Percentiles rank a stretch among this genome's conserved stretches.
Evolutionary conservation across 2,888 invertebrate species (phyloP).

Genomic region (Nomada ruficornis): DNA sequence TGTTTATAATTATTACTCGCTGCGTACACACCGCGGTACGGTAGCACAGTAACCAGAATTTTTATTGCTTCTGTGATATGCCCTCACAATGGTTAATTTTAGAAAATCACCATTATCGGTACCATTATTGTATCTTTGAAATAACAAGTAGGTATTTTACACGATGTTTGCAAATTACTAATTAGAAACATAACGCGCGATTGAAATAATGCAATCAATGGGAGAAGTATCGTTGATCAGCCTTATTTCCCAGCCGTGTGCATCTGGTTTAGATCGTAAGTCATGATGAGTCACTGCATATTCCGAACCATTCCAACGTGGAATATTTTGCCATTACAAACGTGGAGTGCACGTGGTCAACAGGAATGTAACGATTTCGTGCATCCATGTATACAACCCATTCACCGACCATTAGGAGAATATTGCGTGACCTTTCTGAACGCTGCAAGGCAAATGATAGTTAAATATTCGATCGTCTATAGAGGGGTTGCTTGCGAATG

Average conservation of each 20-base stretch:
- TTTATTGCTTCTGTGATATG: too few relatives aligned
- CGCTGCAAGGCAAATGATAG: constrained; percentile 48
- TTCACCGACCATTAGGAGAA: constrained; percentile 44
- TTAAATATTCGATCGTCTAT: constrained; percentile 44
- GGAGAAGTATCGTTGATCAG: neutral
- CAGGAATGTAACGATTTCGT: constrained; percentile 35
- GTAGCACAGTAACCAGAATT: too few relatives aligned
- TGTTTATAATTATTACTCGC: too few relatives aligned
- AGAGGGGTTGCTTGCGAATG: constrained; percentile 44
- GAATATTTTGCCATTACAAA: constrained; percentile 23
- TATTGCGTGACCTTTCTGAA: constrained; percentile 58
- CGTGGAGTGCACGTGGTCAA: constrained; percentile 21
- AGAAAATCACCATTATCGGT: too few relatives aligned
- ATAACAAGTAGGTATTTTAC: too few relatives aligned
- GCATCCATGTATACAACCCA: constrained; percentile 14
- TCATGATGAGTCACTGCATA: constrained; percentile 17
- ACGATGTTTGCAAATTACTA: too few relatives aligned
- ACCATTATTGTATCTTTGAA: too few relatives aligned
- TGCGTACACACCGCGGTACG: too few relatives aligned
- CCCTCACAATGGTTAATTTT: too few relatives aligned
- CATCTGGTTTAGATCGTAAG: constrained; percentile 12
- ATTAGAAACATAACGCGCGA: too few relatives aligned
- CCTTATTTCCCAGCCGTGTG: constrained; percentile 2
- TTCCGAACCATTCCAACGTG: neutral
- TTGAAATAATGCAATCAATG: neutral